Evolutionary conservation across 1,140 invertebrate species (phyloP), one percentile per base, ranked within the genome.

Genomic region (Theocolax elegans): DNA sequence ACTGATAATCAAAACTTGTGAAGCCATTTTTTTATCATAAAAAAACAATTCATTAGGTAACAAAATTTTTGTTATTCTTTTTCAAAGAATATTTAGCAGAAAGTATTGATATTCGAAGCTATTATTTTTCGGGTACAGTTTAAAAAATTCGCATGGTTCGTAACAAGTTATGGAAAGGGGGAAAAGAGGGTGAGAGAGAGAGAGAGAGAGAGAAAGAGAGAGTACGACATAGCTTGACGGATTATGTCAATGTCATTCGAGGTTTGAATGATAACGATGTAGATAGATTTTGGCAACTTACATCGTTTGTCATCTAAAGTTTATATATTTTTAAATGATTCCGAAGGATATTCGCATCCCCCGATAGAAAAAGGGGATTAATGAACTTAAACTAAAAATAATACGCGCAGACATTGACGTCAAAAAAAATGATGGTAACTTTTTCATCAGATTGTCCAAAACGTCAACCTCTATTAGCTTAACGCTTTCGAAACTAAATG

Each of bases 231-330:
- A 29, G 42, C 17, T 60, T 29, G 58, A 51, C 25, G n/a, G 12
- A 23, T 63, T 49, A 27, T 63, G 60, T 49, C 46, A 51, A 13
- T 51, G 29, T 49, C 58, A 60, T 8, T 19, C 29, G 1, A 15
- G 29, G 7, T 49, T 49, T 49, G 19, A 63, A 49, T 51, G 44
- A 63, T 63, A 49, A 49, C 29, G 8, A 35, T 29, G 17, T 23
- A 23, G 15, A 31, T 13, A 4, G 31, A n/a, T 15, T 46, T 25
- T 10, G 25, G 25, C 9, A 25, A 62, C 25, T 62, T 62, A 63
- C 19, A 63, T 63, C 44, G 19, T 63, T 63, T 63, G 17, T 63
- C 60, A 63, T 63, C 25, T 25, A 6, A 12, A 49, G 1, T 49
- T 48, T 62, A 17, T 48, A 19, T 46, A 46, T 48, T 62, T 44